Conservation (phyloP, 2,113 vertebrate genomes). For the Mobula birostris region DNA sequence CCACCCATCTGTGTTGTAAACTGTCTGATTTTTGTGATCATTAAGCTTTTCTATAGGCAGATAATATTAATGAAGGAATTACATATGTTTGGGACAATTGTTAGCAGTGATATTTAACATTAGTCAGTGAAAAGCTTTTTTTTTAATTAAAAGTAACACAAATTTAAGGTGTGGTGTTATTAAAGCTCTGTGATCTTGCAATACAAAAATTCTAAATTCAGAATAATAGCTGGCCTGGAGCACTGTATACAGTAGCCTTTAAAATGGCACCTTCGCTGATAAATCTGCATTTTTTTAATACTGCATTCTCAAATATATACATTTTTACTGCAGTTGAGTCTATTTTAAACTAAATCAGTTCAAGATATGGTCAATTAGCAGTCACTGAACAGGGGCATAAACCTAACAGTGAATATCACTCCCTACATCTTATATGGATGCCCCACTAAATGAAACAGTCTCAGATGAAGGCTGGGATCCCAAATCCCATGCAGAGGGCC, state of each 20-base stretch:
- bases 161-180: constrained; percentile 11
- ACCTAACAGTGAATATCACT: neutral
- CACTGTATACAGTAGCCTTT: neutral
- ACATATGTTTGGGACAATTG: neutral
- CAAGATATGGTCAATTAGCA: constrained; percentile 18
- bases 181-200: neutral
- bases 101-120: constrained; percentile 13
- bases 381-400: neutral
- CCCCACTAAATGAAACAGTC: neutral
- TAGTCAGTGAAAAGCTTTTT: constrained; percentile 2
- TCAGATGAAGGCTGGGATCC: neutral
- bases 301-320: neutral
- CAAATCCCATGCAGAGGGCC: neutral
- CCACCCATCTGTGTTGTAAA: too few relatives aligned
- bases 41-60: constrained; percentile 14
- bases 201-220: neutral
- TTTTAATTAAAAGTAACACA: neutral
- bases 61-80: constrained; percentile 9
- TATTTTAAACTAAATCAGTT: constrained; percentile 12
- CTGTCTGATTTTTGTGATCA: neutral
- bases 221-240: neutral
- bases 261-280: neutral
- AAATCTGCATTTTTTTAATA: neutral
- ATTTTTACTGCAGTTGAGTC: neutral
- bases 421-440: neutral